These are phyloP conservation scores for Eulemur rubriventer DNA, from an alignment of 2,797 vertebrate genomes.

Conservation along the genomic window DNA sequence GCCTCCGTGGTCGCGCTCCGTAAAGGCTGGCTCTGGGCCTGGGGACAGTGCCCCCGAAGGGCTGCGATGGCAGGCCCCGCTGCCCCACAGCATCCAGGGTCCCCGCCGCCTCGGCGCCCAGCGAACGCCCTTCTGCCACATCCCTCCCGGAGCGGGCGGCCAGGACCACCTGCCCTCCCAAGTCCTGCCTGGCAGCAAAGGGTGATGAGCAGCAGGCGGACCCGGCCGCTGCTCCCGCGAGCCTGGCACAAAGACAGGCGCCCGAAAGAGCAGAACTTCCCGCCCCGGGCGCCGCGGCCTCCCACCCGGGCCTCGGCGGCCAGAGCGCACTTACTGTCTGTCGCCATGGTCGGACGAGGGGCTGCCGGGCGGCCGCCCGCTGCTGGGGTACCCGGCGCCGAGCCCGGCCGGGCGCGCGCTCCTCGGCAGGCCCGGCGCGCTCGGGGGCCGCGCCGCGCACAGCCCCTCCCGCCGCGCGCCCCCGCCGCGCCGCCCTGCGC, in stretches of 20 bases:
- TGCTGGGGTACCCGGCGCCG: conserved; percentile 49
- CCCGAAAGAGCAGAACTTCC: not conserved
- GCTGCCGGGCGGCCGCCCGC: conserved; percentile 39
- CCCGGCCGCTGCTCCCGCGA: not conserved
- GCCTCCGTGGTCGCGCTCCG: not conserved
- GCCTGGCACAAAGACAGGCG: conserved; percentile 35
- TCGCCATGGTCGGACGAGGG: conserved; percentile 84
- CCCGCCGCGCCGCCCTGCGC: conserved; percentile 74
- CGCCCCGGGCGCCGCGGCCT: not conserved
- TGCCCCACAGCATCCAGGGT: not conserved
- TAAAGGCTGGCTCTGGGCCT: conserved; percentile 6
- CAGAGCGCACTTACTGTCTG: conserved; percentile 89
- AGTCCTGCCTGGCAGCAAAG: not conserved
- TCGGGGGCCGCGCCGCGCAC: conserved; percentile 73
- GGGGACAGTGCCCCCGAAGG: not conserved
- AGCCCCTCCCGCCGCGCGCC: conserved; percentile 70
- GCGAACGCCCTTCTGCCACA: not conserved
- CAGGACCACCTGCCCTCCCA: not conserved
- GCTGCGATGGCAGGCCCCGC: conserved; percentile 42
- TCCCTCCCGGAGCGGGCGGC: not conserved
- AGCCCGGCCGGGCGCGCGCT: conserved; percentile 73
- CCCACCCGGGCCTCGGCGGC: not conserved
- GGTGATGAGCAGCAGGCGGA: not conserved
- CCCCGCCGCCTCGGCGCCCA: not conserved
- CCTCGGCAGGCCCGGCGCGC: conserved; percentile 69